Base-by-base conservation (phyloP, 2,113 vertebrate genomes). In the Symphodus melops region DNA sequence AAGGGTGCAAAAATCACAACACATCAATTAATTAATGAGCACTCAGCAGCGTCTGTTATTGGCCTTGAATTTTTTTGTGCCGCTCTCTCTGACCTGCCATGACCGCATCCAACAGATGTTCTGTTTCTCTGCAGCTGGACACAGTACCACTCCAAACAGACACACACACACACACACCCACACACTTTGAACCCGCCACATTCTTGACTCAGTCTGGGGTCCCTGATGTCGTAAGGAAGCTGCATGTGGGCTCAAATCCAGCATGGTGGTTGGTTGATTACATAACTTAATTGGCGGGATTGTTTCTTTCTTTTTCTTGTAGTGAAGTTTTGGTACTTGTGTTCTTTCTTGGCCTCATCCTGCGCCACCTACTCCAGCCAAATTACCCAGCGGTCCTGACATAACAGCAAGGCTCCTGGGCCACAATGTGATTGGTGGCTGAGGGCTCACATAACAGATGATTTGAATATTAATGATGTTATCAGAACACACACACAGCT, bases 271-370 rank as follows among this genome's bases (percentile, higher is more conserved):
- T 7, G 67, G 64, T 56, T 69, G 76, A 83, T 93, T 92, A 90
- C 83, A 69, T 90, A 93, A 93, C 81, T 75, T 89, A 81, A 92
- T 91, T 84, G 71, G 80, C 67, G 58, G 67, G 68, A 74, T 75
- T 81, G 58, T 86, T 86, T 81, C 60, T 75, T 61, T 77, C 33
- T 71, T 65, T 83, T 79, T 68, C 70, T 85, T 80, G 75, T 75
- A 77, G 84, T 79, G 52, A 73, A 72, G 77, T 81, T 84, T 76
- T 87, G 83, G 67, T 81, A 86, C 78, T 64, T 80, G 78, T 79
- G 82, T 77, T 72, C 54, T 69, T 68, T 60, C 70, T 71, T 58
- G 68, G 65, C 80, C 74, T 82, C 86, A 79, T 86, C 67, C 83
- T 82, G 86, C 0, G 68, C 48, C 57, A 1, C 37, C 51, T 16